phyloP scores from a whole-genome alignment of 2,797 vertebrate genomes.

The Channa striata region DNA sequence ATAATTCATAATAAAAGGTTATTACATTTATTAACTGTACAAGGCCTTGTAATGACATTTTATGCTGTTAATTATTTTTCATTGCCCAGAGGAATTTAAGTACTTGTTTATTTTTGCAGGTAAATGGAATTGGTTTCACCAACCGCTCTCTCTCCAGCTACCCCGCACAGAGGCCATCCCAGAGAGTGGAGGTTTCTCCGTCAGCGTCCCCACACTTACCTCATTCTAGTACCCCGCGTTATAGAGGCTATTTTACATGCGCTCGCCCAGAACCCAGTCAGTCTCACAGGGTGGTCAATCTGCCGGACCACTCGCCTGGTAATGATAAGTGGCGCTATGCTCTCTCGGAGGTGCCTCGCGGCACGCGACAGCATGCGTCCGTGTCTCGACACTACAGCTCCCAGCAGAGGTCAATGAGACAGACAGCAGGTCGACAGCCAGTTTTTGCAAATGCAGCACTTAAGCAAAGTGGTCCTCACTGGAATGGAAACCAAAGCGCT shows the following conservation, averaged over 20 bases:
- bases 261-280: slow-evolving; percentile 46
- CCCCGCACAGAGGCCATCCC: slow-evolving; percentile 31
- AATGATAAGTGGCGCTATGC: slow-evolving; percentile 30
- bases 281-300: not conserved
- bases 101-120: slow-evolving; percentile 34
- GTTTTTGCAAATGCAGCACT: slow-evolving; percentile 18
- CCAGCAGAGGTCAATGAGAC: slow-evolving; percentile 7
- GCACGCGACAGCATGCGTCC: not conserved
- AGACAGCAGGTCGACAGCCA: not conserved
- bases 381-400: not conserved
- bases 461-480: slow-evolving; percentile 6
- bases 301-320: not conserved
- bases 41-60: not conserved
- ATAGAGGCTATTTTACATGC: slow-evolving; percentile 32
- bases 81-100: not conserved
- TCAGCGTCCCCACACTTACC: slow-evolving; percentile 27
- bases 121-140: slow-evolving; percentile 20
- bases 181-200: slow-evolving; percentile 69
- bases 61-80: not conserved
- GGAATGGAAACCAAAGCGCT: slow-evolving; percentile 13
- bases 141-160: slow-evolving; percentile 22
- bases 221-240: slow-evolving; percentile 3
- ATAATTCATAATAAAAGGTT: too few relatives aligned
- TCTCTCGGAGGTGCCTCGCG: slow-evolving; percentile 47
- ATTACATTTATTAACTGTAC: not conserved